Conservation (phyloP, 2,888 invertebrate genomes). For the Portevinia maculata region DNA sequence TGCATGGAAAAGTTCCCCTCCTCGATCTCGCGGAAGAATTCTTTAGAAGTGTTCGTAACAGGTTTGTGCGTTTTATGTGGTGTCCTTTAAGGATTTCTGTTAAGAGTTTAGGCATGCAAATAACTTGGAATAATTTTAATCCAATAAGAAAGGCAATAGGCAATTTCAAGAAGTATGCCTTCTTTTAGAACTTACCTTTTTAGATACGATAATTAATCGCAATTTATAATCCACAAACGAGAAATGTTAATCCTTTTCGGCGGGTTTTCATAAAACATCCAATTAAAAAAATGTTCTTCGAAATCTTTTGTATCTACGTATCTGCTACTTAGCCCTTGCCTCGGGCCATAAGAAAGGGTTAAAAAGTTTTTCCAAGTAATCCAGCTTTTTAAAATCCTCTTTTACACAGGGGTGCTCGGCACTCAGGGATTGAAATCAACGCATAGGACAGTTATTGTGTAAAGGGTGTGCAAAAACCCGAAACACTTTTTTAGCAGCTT, state of each 20-base stretch:
- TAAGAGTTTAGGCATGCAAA: constrained; percentile 8
- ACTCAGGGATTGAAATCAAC: constrained; percentile 30
- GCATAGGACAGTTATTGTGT: constrained; percentile 7
- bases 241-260: constrained; percentile 66
- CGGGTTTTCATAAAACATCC: constrained; percentile 22
- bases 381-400: constrained; percentile 49
- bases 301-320: constrained; percentile 27
- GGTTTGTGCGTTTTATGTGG: not conserved
- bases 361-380: constrained; percentile 39
- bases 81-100: constrained; percentile 4
- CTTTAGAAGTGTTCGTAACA: not conserved
- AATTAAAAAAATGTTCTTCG: not conserved
- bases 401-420: constrained; percentile 2
- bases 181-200: constrained; percentile 62
- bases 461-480: constrained; percentile 55
- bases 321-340: constrained; percentile 23
- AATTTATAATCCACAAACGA: constrained; percentile 71
- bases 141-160: constrained; percentile 22
- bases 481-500: constrained; percentile 34
- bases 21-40: not conserved
- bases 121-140: not conserved
- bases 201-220: constrained; percentile 70
- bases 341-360: constrained; percentile 38
- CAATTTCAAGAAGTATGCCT: not conserved
- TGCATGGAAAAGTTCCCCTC: too few species aligned